Evolutionary conservation across 2,113 vertebrate genomes (phyloP).

Genomic region (Carollia perspicillata): DNA sequence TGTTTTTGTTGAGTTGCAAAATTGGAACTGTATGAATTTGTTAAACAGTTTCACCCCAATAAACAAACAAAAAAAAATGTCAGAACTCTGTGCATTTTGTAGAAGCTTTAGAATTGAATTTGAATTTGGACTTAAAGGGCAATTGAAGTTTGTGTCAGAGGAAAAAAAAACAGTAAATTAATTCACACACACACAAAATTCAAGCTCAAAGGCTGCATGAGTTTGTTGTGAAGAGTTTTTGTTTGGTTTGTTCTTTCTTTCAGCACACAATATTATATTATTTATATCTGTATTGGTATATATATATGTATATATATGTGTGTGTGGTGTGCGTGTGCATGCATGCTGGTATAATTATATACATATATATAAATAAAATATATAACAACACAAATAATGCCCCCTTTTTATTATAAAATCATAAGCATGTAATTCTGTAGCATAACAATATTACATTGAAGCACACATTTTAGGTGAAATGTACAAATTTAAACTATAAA

Average conservation of each 20-base stretch:
- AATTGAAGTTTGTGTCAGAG: neutral
- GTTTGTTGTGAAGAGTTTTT: neutral
- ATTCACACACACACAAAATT: neutral
- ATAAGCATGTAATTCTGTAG: too few relatives aligned
- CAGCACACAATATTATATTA: neutral
- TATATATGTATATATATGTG: neutral
- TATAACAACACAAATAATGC: too few relatives aligned
- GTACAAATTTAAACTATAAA: too few relatives aligned
- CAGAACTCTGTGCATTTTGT: neutral
- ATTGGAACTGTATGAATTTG: neutral
- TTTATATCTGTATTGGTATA: neutral
- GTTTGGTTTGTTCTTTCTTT: neutral
- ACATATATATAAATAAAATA: too few relatives aligned
- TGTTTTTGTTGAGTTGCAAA: neutral
- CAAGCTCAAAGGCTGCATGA: neutral
- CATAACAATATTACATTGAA: too few relatives aligned
- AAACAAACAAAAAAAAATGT: neutral
- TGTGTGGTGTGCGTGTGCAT: too few relatives aligned
- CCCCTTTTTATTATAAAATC: too few relatives aligned
- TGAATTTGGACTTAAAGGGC: neutral
- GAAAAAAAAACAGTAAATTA: neutral
- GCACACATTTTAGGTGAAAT: too few relatives aligned
- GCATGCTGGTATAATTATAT: too few relatives aligned
- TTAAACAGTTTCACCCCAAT: neutral
- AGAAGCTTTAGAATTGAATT: neutral